Percentiles rank a stretch among this genome's conserved stretches.
phyloP scores from a whole-genome alignment of 2,888 invertebrate species.

The Athripsodes cinereus region DNA sequence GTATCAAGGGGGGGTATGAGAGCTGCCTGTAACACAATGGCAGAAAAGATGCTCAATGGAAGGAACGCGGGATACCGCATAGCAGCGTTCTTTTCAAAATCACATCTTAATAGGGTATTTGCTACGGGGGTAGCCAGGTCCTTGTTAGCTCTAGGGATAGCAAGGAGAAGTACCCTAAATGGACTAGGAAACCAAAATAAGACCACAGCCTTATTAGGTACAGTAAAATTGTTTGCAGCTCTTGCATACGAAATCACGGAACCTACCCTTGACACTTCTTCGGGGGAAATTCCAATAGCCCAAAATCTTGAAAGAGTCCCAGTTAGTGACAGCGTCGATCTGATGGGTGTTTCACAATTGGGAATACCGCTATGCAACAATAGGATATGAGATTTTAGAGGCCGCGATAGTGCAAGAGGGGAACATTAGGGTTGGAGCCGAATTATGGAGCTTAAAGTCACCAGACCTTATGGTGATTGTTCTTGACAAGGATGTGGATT shows the following conservation, averaged over 20 bases:
- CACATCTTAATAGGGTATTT: neutral
- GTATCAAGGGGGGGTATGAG: neutral
- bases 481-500: too few relatives aligned
- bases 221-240: neutral
- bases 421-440: too few relatives aligned
- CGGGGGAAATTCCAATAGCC: neutral
- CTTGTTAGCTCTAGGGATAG: neutral
- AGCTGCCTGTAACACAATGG: neutral
- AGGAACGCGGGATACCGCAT: neutral
- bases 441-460: too few relatives aligned
- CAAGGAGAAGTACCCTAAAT: neutral
- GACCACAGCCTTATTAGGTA: neutral
- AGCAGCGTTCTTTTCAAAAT: neutral
- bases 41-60: neutral
- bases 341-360: slow-evolving; percentile 2
- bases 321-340: neutral
- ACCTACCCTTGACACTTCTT: neutral
- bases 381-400: too few relatives aligned
- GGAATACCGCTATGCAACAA: too few relatives aligned
- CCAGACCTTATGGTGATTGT: too few relatives aligned
- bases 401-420: too few relatives aligned
- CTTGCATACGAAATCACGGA: neutral
- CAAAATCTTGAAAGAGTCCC: neutral
- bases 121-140: neutral
- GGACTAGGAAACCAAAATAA: neutral